Evolutionary conservation across 2,888 invertebrate genomes (phyloP).

Genomic region (Abrostola triplasia): DNA sequence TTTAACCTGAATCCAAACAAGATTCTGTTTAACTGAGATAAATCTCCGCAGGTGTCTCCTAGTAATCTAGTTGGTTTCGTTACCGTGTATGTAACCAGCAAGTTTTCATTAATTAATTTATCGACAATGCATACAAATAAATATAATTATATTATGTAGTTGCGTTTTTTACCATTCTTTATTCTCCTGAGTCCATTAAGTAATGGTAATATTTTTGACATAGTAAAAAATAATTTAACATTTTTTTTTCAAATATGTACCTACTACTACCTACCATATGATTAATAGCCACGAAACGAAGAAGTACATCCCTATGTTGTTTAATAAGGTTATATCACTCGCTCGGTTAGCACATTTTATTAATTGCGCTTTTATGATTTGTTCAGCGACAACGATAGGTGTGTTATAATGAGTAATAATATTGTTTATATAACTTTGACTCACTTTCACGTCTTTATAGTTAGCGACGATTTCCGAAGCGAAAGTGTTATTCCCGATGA

Average conservation of each 20-base stretch:
- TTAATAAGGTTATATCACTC: constrained; percentile 59
- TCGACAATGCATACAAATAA: no score
- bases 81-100: constrained; percentile 9
- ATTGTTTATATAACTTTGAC: constrained; percentile 73
- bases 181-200: no score
- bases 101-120: neutral
- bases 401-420: constrained; percentile 59
- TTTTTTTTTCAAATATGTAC: neutral
- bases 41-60: constrained; percentile 25
- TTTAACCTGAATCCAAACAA: constrained; percentile 34
- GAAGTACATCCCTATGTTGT: constrained; percentile 22
- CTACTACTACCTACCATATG: no score
- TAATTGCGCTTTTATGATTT: constrained; percentile 56
- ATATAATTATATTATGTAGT: no score
- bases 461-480: constrained; percentile 92
- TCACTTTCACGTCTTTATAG: constrained; percentile 95
- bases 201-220: no score
- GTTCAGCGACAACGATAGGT: constrained; percentile 55
- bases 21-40: constrained; percentile 28
- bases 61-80: constrained; percentile 27
- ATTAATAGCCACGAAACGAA: constrained; percentile 17
- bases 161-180: no score
- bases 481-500: constrained; percentile 94
- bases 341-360: constrained; percentile 59
- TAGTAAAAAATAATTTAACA: no score